Evolutionary conservation across 1,140 invertebrate genomes (phyloP).

Genomic region (Macrobrachium rosenbergii): DNA sequence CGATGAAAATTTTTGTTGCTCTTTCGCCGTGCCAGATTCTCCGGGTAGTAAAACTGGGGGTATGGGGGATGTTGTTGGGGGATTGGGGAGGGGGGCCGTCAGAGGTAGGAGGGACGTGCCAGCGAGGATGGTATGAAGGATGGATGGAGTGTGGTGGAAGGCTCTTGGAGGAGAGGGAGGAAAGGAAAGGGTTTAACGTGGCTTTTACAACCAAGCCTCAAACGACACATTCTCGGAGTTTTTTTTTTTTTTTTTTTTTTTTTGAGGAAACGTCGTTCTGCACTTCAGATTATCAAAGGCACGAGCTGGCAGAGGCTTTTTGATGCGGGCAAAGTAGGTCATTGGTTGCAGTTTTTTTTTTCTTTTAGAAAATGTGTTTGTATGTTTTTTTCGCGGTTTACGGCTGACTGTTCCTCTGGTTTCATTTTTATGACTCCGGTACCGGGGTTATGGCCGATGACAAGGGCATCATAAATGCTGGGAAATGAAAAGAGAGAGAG

Average conservation of each 20-base stretch:
- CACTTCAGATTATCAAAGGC: slow-evolving; percentile 39
- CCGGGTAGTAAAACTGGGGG: background rate
- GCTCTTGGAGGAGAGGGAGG: no score
- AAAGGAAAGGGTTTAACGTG: no score
- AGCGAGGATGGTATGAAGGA: no score
- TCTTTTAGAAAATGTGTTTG: background rate
- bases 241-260: no score
- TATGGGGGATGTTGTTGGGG: background rate
- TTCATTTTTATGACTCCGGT: no score
- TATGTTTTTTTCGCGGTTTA: background rate
- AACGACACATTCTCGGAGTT: background rate
- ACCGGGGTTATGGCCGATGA: no score
- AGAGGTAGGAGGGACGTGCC: no score
- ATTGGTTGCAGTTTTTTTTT: slow-evolving; percentile 26
- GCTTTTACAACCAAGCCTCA: background rate
- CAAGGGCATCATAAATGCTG: no score
- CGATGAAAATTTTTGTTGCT: slow-evolving; percentile 25
- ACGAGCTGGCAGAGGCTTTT: slow-evolving; percentile 19
- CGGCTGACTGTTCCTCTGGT: background rate
- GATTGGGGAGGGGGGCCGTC: background rate
- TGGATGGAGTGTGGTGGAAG: no score
- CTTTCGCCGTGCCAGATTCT: slow-evolving; percentile 37
- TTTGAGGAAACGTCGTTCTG: background rate
- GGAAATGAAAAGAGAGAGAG: no score
- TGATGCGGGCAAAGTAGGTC: slow-evolving; percentile 36